A percentile compares a stretch with the other conserved stretches of the same genome.
Conservation (phyloP, 2,888 invertebrate species). For the Drosophila maculinotata region DNA sequence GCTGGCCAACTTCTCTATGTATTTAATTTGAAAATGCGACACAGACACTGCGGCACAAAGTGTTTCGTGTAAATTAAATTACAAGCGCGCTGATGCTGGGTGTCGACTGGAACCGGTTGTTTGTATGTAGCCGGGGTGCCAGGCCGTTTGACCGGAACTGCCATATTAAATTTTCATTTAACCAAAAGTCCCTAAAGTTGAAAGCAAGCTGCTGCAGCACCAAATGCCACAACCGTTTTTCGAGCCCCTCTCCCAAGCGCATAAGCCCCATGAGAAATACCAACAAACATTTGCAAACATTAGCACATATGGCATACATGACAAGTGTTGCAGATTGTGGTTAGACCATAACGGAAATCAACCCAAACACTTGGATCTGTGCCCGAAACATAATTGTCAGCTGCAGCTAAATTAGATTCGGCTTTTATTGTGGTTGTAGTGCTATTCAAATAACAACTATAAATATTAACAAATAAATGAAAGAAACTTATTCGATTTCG, state of each 20-base stretch:
- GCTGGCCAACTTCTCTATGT: conserved; percentile 49
- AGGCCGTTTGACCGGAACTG: conserved; percentile 41
- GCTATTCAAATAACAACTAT: too few species aligned
- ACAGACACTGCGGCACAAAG: conserved; percentile 72
- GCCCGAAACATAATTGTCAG: too few species aligned
- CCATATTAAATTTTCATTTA: conserved; percentile 75
- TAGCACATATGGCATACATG: conserved; percentile 16
- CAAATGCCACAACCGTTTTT: conserved; percentile 33
- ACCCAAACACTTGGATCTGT: not conserved
- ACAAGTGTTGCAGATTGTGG: conserved; percentile 45
- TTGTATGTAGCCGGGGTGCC: not conserved
- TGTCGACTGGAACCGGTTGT: conserved; percentile 23
- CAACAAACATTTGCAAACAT: conserved; percentile 23
- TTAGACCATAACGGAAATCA: conserved; percentile 9
- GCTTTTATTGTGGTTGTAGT: too few species aligned
- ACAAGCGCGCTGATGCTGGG: conserved; percentile 58
- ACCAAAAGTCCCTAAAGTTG: conserved; percentile 69
- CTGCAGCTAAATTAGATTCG: too few species aligned
- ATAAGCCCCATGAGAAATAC: conserved; percentile 20
- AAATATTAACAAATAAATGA: too few species aligned
- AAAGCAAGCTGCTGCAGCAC: conserved; percentile 39
- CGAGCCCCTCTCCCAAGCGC: conserved; percentile 8
- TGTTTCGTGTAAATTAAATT: conserved; percentile 74
- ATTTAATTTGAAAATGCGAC: conserved; percentile 79
- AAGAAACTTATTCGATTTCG: too few species aligned